Base-by-base conservation (phyloP, 2,113 vertebrate genomes). In the Noturus placidus region DNA sequence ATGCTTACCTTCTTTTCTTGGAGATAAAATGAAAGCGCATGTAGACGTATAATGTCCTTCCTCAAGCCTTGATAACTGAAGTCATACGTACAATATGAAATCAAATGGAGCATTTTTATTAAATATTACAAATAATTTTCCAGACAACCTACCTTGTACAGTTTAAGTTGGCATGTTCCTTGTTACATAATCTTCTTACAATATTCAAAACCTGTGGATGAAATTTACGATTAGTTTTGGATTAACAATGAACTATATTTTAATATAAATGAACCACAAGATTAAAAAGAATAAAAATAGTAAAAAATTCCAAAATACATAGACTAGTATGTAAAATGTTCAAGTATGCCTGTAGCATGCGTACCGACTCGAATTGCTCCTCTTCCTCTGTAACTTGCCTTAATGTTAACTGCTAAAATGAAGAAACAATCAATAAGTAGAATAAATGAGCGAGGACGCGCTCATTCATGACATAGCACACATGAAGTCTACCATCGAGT, bases 321-420 rank as follows among this genome's bases (percentile, higher is more conserved):
- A 22, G 50, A 19, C 10, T 70, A 70, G 7, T 80, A 15, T 52
- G 11, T 57, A 72, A 67, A 50, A 67, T 59, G 20, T 38, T 57
- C 22, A 61, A 9, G 30, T 59, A 17, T 77, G 63, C 4, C 13
- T 54, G 14, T 78, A 54, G 27, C 25, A 87, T 85, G 86, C 93
- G 91, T 88, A 94, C 94, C 30, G 88, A 92, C 85, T 95, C 93
- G 1, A 93, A 95, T 69, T 93, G 93, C 87, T 94, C 94, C 88
- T 94, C 94, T 56, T 94, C 94, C 30, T 93, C 93, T 52, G 92
- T 87, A 63, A 89, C 89, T 74, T 90, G 83, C 33, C 91, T 87
- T 30, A 87, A 88, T 13, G 88, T 74, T 89, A 93, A 83, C 93
- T 95, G 89, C 61, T 85, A 74, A 52, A 87, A 38, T 59, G 63